Evolutionary conservation across 2,888 invertebrate species (phyloP), one percentile per base, ranked within the genome.

Genomic region (Apamea epomidion): DNA sequence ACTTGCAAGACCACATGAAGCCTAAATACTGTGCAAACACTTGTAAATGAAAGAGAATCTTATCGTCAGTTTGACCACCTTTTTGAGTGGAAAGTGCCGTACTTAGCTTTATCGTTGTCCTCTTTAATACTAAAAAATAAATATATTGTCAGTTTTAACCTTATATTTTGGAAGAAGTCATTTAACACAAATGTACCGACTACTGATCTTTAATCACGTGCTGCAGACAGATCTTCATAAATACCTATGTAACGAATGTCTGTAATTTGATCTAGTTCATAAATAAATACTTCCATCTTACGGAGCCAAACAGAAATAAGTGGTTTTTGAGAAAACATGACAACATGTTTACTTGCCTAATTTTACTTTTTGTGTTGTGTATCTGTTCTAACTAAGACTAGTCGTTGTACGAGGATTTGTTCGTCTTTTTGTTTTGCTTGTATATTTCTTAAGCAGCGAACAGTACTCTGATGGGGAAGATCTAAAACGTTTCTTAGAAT

Each of bases 241-340:
- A 68, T 54, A 54, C 45, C 48, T 54, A 60, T 76, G 37, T 76
- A 76, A 42, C 51, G 74, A 70, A 80, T 60, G n/a, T 10, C 37
- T 73, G 83, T 83, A 83, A 85, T 79, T 79, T 45, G 69, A 83
- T 67, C 74, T 68, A 58, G 78, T 73, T 73, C 73, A 32, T 37
- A 65, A 60, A 83, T 68, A 87, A 67, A 67, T 64, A 65, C 29
- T 73, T 85, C 10, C 54, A 80, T 75, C 16, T 58, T 64, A 54
- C 51, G 16, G 32, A 73, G 51, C 6, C 45, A 80, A 79, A 77
- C 32, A 74, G 45, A 84, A 78, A 84, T 64, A 62, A 65, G 7
- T 37, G 69, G 29, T 42, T 58, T 51, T 70, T 45, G 32, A 68
- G 42, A 74, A 74, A 82, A 73, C 72, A 71, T 71, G 64, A 54